phyloP scores from a whole-genome alignment of 2,888 invertebrate genomes.

The Nowickia ferox region DNA sequence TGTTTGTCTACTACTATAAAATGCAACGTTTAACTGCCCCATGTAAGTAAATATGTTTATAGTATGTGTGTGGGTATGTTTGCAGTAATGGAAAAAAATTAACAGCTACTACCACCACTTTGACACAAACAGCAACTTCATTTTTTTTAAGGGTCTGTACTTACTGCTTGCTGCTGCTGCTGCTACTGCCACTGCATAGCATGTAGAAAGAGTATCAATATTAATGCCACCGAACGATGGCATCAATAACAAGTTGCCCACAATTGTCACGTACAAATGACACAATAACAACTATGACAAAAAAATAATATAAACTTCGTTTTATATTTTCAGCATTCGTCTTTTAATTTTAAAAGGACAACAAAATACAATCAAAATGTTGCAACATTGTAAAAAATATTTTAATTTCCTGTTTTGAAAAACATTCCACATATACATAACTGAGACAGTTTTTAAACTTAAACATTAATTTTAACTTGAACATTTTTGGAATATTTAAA shows the following conservation, averaged over 20 bases:
- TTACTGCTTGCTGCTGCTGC: background rate
- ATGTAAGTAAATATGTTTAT: no score
- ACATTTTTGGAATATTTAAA: constrained; percentile 22
- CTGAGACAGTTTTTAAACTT: background rate
- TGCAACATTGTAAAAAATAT: constrained; percentile 54
- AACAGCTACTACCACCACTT: constrained; percentile 52
- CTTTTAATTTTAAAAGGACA: background rate
- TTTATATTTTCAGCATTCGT: background rate
- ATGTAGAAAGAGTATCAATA: constrained; percentile 47
- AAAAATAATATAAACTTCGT: background rate
- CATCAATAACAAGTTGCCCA: constrained; percentile 62
- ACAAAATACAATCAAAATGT: background rate
- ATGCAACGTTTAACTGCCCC: constrained; percentile 46
- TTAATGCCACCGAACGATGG: constrained; percentile 47
- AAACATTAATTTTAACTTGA: constrained; percentile 23
- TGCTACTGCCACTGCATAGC: background rate
- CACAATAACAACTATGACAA: constrained; percentile 3
- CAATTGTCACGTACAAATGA: constrained; percentile 64
- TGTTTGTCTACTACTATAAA: constrained; percentile 4
- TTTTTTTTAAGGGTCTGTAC: constrained; percentile 47
- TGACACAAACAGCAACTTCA: constrained; percentile 53
- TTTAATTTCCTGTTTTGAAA: constrained; percentile 37
- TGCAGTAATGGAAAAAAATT: constrained; percentile 40
- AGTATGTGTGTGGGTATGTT: constrained; percentile 33
- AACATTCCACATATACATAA: background rate